Conservation (phyloP, 2,113 vertebrate genomes). For the Peucedramus taeniatus region DNA sequence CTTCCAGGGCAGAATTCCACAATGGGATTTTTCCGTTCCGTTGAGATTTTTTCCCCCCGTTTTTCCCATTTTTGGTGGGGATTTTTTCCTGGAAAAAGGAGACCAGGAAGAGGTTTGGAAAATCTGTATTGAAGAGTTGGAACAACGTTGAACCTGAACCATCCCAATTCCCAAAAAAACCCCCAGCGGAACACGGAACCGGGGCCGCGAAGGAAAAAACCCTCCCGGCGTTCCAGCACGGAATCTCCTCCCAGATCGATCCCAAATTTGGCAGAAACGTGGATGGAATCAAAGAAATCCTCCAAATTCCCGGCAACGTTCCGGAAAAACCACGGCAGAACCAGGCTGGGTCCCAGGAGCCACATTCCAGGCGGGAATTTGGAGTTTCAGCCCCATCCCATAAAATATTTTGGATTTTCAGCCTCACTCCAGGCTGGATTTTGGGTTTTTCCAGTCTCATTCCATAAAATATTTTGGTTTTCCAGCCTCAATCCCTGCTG, state of each 20-base stretch:
- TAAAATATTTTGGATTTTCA: neutral
- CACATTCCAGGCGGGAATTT: neutral
- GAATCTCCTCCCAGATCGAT: neutral
- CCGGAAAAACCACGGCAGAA: neutral
- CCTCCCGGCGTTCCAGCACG: neutral
- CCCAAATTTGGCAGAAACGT: neutral
- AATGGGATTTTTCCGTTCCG: fast-evolving
- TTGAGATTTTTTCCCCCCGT: fast-evolving
- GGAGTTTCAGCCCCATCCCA: neutral
- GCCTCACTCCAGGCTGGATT: neutral
- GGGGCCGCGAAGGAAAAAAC: neutral
- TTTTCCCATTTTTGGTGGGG: neutral
- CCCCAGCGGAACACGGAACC: fast-evolving
- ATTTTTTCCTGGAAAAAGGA: neutral
- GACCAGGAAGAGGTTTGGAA: neutral
- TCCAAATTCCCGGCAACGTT: neutral
- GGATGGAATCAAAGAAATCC: neutral
- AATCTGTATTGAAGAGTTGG: neutral
- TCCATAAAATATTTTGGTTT: neutral
- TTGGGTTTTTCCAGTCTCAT: neutral
- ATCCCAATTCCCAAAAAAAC: neutral
- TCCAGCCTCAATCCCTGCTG: neutral
- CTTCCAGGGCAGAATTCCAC: neutral
- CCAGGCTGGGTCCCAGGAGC: neutral
- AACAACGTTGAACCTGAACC: neutral